A percentile compares a stretch with the other conserved stretches of the same genome.
Conservation (phyloP, 2,888 invertebrate genomes). For the Proisotoma minuta region DNA sequence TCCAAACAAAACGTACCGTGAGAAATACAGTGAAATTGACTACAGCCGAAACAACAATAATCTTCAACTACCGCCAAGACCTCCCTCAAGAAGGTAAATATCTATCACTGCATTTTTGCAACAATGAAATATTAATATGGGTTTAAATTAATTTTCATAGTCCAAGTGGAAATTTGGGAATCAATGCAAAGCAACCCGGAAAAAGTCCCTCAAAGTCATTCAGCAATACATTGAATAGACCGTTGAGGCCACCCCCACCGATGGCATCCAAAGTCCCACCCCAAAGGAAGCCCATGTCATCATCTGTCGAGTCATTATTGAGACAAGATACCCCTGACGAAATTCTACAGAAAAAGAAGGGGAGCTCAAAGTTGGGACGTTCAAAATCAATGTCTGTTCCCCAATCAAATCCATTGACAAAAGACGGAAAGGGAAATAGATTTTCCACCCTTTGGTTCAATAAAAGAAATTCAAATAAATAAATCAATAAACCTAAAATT, state of each 20-base stretch:
- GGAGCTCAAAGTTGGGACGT: neutral
- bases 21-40: neutral
- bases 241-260: neutral
- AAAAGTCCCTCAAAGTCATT: neutral
- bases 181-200: neutral
- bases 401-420: neutral
- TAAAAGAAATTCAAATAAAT: neutral
- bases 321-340: neutral
- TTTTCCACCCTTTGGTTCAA: conserved; percentile 1
- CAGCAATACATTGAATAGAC: too few relatives aligned
- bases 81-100: conserved; percentile 2
- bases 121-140: too few relatives aligned
- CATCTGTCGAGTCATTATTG: neutral
- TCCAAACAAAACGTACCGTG: neutral
- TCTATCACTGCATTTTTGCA: neutral
- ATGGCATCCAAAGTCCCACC: neutral
- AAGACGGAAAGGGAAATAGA: neutral
- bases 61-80: neutral
- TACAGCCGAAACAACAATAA: neutral
- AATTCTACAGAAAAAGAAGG: neutral
- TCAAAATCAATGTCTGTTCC: neutral
- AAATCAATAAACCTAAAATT: too few relatives aligned
- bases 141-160: neutral
- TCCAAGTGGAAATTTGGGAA: neutral
- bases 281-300: neutral